Conservation (phyloP, 1,140 invertebrate species). For the Propsilocerus akamusi region DNA sequence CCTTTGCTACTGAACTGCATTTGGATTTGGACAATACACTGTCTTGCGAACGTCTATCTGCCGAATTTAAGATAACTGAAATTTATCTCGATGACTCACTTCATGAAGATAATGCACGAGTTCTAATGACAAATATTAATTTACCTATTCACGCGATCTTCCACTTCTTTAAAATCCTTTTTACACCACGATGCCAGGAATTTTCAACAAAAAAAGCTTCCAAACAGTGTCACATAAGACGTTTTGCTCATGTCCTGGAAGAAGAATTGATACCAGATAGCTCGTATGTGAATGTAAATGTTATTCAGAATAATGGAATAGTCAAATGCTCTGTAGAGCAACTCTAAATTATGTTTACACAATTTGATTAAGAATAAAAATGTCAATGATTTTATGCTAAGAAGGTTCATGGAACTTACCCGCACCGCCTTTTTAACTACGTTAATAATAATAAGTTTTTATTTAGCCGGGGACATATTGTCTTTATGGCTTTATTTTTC, state of each 20-base stretch:
- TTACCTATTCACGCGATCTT: not conserved
- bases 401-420: too few relatives aligned
- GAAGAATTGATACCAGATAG: not conserved
- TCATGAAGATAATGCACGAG: not conserved
- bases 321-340: too few relatives aligned
- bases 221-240: not conserved
- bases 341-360: too few relatives aligned
- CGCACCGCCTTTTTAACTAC: too few relatives aligned
- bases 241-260: not conserved
- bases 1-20: conserved; percentile 22
- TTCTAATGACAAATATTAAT: not conserved
- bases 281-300: not conserved
- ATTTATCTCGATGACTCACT: not conserved
- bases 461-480: too few relatives aligned
- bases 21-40: conserved; percentile 15
- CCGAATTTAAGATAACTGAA: not conserved
- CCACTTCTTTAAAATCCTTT: not conserved
- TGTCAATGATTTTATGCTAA: too few relatives aligned
- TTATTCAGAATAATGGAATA: not conserved
- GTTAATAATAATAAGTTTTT: too few relatives aligned
- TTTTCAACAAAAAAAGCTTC: not conserved
- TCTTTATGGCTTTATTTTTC: too few relatives aligned
- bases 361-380: too few relatives aligned
- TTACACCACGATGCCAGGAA: not conserved
- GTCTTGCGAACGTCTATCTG: not conserved